phyloP scores from a whole-genome alignment of 1,140 invertebrate species.

The Drosophila suzukii region DNA sequence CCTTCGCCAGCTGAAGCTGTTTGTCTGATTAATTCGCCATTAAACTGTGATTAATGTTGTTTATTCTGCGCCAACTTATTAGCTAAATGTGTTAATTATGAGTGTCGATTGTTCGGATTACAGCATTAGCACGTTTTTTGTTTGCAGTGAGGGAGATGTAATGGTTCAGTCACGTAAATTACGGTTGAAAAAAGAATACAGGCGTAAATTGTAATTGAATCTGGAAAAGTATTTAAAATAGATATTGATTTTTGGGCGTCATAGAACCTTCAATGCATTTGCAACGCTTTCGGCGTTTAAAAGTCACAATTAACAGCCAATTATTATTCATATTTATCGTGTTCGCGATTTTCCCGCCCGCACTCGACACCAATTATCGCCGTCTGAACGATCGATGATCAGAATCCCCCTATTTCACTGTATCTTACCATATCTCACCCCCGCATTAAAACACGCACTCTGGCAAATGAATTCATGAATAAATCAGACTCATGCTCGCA shows the following conservation, averaged over 20 bases:
- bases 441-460: slow-evolving; percentile 33
- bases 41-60: slow-evolving; percentile 80
- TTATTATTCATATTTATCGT: slow-evolving; percentile 46
- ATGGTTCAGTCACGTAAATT: slow-evolving; percentile 17
- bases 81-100: slow-evolving; percentile 82
- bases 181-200: background rate
- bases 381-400: slow-evolving; percentile 39
- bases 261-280: background rate
- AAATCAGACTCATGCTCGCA: slow-evolving; percentile 34
- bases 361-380: slow-evolving; percentile 39
- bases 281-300: slow-evolving; percentile 4
- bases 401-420: background rate
- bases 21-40: slow-evolving; percentile 77
- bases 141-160: background rate
- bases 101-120: slow-evolving; percentile 65
- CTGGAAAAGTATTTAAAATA: too few relatives aligned
- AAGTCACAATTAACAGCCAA: slow-evolving; percentile 43
- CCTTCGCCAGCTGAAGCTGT: slow-evolving; percentile 39
- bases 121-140: slow-evolving; percentile 9
- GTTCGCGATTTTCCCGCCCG: slow-evolving; percentile 26
- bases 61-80: slow-evolving; percentile 78
- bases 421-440: slow-evolving; percentile 13
- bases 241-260: too few relatives aligned
- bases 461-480: slow-evolving; percentile 35
- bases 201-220: background rate